Evolutionary conservation across 2,113 vertebrate genomes (phyloP), one percentile per base, ranked within the genome.

Genomic region (Eonycteris spelaea): DNA sequence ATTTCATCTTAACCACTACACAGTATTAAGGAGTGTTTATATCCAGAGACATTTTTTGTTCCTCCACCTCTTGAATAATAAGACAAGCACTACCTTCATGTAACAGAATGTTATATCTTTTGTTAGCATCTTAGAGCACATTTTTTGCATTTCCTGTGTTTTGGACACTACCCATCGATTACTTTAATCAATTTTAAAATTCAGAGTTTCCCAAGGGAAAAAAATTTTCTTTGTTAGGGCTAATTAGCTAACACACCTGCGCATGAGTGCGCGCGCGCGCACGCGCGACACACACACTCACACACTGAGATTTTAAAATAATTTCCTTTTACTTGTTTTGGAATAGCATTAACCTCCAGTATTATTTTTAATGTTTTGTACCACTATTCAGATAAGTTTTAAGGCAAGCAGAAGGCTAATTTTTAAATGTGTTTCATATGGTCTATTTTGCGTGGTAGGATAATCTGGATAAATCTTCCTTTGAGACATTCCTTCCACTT

Each of bases 311-410:
- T 74, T 95, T 95, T 67, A 77, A 96, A 91, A 93, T 78, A 91
- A 71, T 77, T 95, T 71, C 12, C 59, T 70, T 95, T 92, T 86
- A 59, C 63, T 92, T 95, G 77, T 97, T 97, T 90, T 95, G 89
- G 33, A 87, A 86, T 6, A 79, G 33, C 45, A 86, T 88, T 95
- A 45, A 90, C 35, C 10, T 95, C 13, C 33, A 77, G 24, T 77
- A 87, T 87, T 97, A 96, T 96, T 97, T 96, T 96, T 96, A 80
- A 90, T 67, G 43, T 91, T 97, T 93, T 93, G 19, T 9, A 61
- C 16, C 33, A 83, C 35, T 43, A 80, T 87, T 92, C 45, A 97
- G 48, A 43, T 90, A 59, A 73, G 40, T 85, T 91, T 96, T 91
- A 92, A 96, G 87, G 35, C 57, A 87, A 90, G 73, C n/a, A 96